Evolutionary conservation across 2,797 vertebrate genomes (phyloP).

Genomic region (Ptychobarbus kaznakovi): DNA sequence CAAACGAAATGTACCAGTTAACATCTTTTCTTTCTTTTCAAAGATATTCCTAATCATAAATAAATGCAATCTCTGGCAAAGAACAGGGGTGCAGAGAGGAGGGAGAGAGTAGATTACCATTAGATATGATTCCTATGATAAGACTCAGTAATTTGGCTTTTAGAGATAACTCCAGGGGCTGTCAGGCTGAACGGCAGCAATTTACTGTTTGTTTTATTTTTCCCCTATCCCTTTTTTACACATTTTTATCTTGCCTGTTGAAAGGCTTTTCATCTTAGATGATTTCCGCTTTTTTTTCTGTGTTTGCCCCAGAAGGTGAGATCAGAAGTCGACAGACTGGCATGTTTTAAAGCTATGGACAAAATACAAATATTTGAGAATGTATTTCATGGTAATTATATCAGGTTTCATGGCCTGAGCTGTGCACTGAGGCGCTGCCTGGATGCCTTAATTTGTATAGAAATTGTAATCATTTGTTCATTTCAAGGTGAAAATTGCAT

Average conservation of each 20-base stretch:
- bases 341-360: slow-evolving; percentile 93
- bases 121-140: slow-evolving; percentile 89
- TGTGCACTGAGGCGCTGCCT: slow-evolving; percentile 96
- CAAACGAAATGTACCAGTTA: slow-evolving; percentile 62
- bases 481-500: slow-evolving; percentile 99
- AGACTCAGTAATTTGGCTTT: slow-evolving; percentile 80
- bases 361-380: slow-evolving; percentile 99
- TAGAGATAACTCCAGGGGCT: slow-evolving; percentile 84
- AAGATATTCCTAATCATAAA: slow-evolving; percentile 67
- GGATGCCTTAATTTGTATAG: slow-evolving; percentile 99
- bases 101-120: slow-evolving; percentile 75
- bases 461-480: slow-evolving; percentile 99
- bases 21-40: slow-evolving; percentile 67
- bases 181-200: slow-evolving; percentile 72
- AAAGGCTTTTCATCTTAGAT: slow-evolving; percentile 73
- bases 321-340: slow-evolving; percentile 85
- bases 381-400: slow-evolving; percentile 99
- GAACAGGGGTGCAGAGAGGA: slow-evolving; percentile 56
- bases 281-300: slow-evolving; percentile 77
- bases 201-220: slow-evolving; percentile 72
- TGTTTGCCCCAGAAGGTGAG: slow-evolving; percentile 94
- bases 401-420: slow-evolving; percentile 99
- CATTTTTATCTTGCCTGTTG: slow-evolving; percentile 80
- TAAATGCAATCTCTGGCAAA: slow-evolving; percentile 66
- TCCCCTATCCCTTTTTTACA: slow-evolving; percentile 59